A percentile compares a stretch with the other conserved stretches of the same genome.
Evolutionary conservation across 2,113 vertebrate genomes (phyloP).

Genomic region (Eudyptes chrysolophus): DNA sequence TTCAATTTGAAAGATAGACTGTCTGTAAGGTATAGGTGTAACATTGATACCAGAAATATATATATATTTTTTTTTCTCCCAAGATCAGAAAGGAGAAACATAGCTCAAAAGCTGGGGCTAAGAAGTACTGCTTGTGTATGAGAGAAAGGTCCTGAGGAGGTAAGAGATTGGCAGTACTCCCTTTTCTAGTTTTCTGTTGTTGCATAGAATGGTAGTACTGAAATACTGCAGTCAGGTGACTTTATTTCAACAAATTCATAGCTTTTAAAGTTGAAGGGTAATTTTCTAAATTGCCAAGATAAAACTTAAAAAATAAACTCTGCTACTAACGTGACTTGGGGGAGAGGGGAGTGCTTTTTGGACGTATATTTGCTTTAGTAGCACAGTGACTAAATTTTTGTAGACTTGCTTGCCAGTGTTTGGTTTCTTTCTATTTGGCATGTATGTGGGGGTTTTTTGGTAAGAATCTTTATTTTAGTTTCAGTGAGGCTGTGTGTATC

Average conservation of each 20-base stretch:
- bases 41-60: not conserved
- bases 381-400: not conserved
- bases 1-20: not conserved
- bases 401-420: not conserved
- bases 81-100: not conserved
- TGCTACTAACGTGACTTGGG: not conserved
- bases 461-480: not conserved
- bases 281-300: not conserved
- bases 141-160: not conserved
- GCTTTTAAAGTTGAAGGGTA: not conserved
- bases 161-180: not conserved
- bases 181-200: not conserved
- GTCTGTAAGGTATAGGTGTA: not conserved
- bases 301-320: not conserved
- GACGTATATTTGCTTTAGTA: not conserved
- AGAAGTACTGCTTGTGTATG: not conserved
- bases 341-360: not conserved
- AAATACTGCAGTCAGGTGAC: not conserved
- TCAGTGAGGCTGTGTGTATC: not conserved
- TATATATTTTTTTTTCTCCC: not conserved
- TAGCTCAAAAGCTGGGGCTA: not conserved
- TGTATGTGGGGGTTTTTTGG: not conserved
- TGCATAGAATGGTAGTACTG: not conserved
- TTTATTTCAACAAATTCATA: not conserved
- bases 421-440: not conserved